phyloP scores from a whole-genome alignment of 1,140 invertebrate genomes.

The Magallana angulata region DNA sequence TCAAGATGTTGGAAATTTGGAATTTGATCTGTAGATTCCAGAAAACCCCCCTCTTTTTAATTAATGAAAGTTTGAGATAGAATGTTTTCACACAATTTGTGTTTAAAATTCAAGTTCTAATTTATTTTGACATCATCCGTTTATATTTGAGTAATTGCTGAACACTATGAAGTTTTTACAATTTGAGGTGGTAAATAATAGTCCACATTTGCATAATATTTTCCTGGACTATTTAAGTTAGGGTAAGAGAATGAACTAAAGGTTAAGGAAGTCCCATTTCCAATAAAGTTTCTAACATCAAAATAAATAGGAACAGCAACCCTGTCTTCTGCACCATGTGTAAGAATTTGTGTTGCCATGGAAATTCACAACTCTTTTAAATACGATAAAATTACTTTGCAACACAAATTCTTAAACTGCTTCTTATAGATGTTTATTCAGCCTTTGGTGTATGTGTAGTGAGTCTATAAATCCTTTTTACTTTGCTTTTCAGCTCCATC shows the following conservation, averaged over 20 bases:
- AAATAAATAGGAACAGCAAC: neutral
- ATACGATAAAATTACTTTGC: neutral
- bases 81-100: neutral
- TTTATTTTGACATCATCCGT: neutral
- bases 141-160: neutral
- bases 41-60: neutral
- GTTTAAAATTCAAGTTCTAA: neutral
- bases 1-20: constrained; percentile 21
- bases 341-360: constrained; percentile 18
- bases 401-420: constrained; percentile 21
- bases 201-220: neutral
- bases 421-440: constrained; percentile 6
- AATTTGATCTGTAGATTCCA: neutral
- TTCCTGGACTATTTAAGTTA: neutral
- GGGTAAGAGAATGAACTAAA: neutral
- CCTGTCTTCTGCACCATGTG: neutral
- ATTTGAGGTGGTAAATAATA: constrained; percentile 16
- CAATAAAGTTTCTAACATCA: constrained; percentile 29
- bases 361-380: neutral
- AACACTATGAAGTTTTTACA: constrained; percentile 16
- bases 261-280: neutral
- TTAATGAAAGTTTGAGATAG: too few relatives aligned
- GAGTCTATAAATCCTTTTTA: constrained; percentile 29
- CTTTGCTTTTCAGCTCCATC: constrained; percentile 26
- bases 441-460: constrained; percentile 31